Conservation (phyloP, 2,888 invertebrate species). For the Zele albiditarsus region DNA sequence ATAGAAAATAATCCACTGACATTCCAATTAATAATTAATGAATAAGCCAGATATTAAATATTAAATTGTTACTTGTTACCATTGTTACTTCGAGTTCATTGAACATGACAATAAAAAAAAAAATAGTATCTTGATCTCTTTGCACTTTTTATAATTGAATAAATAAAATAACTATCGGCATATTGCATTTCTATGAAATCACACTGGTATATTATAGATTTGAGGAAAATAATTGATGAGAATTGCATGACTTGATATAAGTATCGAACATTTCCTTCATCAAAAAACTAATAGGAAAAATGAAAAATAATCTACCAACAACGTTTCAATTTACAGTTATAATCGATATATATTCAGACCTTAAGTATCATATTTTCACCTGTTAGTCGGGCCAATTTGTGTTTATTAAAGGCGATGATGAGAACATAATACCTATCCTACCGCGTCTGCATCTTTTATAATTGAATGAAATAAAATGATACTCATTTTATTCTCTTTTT, state of each 20-base stretch:
- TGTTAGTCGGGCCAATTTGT: no score
- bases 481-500: not conserved
- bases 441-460: not conserved
- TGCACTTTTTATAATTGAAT: not conserved
- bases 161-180: not conserved
- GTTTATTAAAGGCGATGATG: no score
- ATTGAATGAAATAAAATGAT: not conserved
- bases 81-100: not conserved
- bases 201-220: no score
- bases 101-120: not conserved
- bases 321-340: not conserved
- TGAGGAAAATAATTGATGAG: no score
- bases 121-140: not conserved
- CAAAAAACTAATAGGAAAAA: no score
- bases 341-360: not conserved
- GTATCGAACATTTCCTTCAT: no score
- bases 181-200: no score
- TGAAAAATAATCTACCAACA: no score
- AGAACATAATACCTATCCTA: no score
- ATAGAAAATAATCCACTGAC: not conserved
- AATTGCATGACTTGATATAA: no score
- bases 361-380: not conserved
- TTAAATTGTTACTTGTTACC: not conserved
- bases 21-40: not conserved
- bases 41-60: not conserved